Evolutionary conservation across 2,888 invertebrate species (phyloP).

Genomic region (Torymus tubicola): DNA sequence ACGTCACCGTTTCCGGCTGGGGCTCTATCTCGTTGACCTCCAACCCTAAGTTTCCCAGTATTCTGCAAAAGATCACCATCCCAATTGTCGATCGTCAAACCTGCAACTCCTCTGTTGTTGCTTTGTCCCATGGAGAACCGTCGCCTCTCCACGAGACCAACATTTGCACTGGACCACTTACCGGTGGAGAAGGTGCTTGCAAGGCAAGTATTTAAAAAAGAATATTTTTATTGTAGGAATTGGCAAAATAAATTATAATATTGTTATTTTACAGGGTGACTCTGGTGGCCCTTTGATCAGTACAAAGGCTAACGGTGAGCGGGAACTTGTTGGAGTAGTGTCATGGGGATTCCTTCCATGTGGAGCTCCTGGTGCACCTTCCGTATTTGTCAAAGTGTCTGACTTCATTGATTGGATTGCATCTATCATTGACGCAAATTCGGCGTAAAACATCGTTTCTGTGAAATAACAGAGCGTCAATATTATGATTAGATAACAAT

Average conservation of each 20-base stretch:
- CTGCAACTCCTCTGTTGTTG: constrained; percentile 63
- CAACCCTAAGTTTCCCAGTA: constrained; percentile 63
- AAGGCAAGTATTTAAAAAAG: constrained; percentile 40
- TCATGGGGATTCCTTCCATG: constrained; percentile 77
- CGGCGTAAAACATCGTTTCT: too few species aligned
- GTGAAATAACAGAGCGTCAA: too few species aligned
- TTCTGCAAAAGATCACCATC: constrained; percentile 68
- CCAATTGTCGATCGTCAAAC: constrained; percentile 64
- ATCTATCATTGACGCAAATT: constrained; percentile 12
- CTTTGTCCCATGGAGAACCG: constrained; percentile 45
- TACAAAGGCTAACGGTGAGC: constrained; percentile 75
- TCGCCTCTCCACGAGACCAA: constrained; percentile 66
- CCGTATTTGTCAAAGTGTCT: constrained; percentile 75
- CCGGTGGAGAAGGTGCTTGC: constrained; percentile 56
- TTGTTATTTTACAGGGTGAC: constrained; percentile 75
- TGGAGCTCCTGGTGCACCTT: constrained; percentile 72
- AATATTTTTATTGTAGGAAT: neutral
- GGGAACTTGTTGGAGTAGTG: constrained; percentile 82
- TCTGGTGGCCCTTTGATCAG: constrained; percentile 79
- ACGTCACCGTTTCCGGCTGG: constrained; percentile 77
- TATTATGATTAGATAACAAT: too few species aligned
- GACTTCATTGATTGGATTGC: constrained; percentile 74
- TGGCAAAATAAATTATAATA: neutral
- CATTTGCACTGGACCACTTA: constrained; percentile 65
- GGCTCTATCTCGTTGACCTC: constrained; percentile 71